Conservation (phyloP, 2,888 invertebrate species). For the Euclidia mi region DNA sequence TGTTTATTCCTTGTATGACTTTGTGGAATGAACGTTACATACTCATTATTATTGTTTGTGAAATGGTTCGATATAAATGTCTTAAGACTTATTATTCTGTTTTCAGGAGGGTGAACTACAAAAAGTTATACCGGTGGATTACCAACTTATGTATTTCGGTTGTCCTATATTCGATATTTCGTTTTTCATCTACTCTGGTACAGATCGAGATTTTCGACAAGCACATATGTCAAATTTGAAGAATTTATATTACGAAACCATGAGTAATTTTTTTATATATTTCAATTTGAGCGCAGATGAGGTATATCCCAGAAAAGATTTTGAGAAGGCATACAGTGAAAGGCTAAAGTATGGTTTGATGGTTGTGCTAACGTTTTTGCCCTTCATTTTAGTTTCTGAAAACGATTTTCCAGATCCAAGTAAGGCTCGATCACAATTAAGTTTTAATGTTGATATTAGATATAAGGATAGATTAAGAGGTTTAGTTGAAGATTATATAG, state of each 20-base stretch:
- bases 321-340: slow-evolving; percentile 60
- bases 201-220: slow-evolving; percentile 65
- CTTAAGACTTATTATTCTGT: too few species aligned
- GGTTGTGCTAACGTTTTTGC: slow-evolving; percentile 42
- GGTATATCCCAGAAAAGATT: slow-evolving; percentile 59
- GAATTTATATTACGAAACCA: slow-evolving; percentile 59
- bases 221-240: slow-evolving; percentile 61
- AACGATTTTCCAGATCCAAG: slow-evolving; percentile 55
- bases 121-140: slow-evolving; percentile 67
- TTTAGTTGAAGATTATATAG: slow-evolving; percentile 52
- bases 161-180: slow-evolving; percentile 65
- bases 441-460: slow-evolving; percentile 46
- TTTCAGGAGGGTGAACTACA: slow-evolving; percentile 61
- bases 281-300: slow-evolving; percentile 61
- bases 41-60: too few species aligned
- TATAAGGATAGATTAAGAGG: slow-evolving; percentile 54
- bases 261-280: slow-evolving; percentile 58
- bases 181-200: slow-evolving; percentile 62
- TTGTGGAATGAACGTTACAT: too few species aligned
- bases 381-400: slow-evolving; percentile 60
- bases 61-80: too few species aligned
- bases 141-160: slow-evolving; percentile 64
- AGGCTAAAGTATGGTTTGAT: slow-evolving; percentile 64
- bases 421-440: slow-evolving; percentile 17
- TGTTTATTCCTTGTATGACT: too few species aligned